Evolutionary conservation across 2,113 vertebrate genomes (phyloP), one percentile per base, ranked within the genome.

Genomic region (Antennarius striatus): DNA sequence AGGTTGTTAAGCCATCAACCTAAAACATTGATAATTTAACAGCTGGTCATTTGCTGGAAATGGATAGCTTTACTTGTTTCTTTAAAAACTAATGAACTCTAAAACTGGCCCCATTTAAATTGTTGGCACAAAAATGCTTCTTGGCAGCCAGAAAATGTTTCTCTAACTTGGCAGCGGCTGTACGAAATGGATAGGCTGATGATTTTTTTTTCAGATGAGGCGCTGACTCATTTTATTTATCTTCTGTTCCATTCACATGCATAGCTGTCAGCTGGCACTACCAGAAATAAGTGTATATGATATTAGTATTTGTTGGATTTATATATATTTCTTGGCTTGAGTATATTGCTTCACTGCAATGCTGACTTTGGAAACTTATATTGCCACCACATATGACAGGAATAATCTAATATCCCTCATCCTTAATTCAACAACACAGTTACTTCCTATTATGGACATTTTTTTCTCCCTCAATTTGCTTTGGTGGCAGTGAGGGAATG

Each of bases 281-380:
- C 46, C 64, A 40, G 56, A 32, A 46, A 81, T 56, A 36, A 67
- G 53, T 59, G 49, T 50, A 39, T 15, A 49, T 15, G 43, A 68
- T 45, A 65, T 5, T 56, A 63, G 67, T 12, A 47, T 73, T 83
- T 78, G 16, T 16, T 51, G 63, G 30, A 67, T 72, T 71, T 69
- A 40, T 69, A 79, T 59, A 67, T 77, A 55, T 76, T 71, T 73
- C 75, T 47, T 73, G 50, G 70, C 63, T 59, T 57, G 48, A 63
- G 16, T 63, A 69, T 70, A 73, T 55, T 64, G 0, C 68, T 68
- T 57, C 71, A 51, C 63, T 39, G 48, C 40, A 29, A 12, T 63
- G 77, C 73, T 84, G 84, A 79, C 73, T 51, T 68, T 49, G 58
- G 83, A 84, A 68, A 68, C 40, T 45, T 61, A 29, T 39, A 75